A percentile compares a stretch with the other conserved stretches of the same genome.
These are phyloP conservation scores for Notarius quadriscutis DNA, from an alignment of 2,113 vertebrate genomes.

Conservation along the genomic window DNA sequence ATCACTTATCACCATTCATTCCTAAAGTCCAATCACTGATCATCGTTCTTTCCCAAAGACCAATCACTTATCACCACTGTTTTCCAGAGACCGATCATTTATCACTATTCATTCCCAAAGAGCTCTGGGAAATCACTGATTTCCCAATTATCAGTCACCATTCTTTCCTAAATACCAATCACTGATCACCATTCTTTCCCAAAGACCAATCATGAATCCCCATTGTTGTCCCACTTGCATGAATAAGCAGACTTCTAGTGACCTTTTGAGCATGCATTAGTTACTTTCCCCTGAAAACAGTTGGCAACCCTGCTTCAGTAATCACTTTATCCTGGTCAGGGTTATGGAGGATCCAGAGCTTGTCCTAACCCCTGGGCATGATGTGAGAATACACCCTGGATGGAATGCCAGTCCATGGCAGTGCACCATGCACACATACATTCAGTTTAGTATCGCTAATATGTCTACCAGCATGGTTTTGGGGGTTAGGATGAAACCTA, in stretches of 20 bases:
- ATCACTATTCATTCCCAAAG: not conserved
- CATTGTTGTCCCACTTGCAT: not conserved
- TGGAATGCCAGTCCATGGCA: not conserved
- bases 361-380: not conserved
- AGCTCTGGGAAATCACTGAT: not conserved
- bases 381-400: not conserved
- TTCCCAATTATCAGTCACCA: not conserved
- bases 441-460: not conserved
- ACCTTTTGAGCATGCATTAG: not conserved
- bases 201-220: not conserved
- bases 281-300: not conserved
- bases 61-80: not conserved
- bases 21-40: not conserved
- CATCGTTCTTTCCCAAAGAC: not conserved
- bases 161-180: not conserved
- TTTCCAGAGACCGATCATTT: not conserved
- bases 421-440: not conserved
- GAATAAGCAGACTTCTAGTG: slow-evolving; percentile 7
- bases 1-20: not conserved
- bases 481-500: not conserved
- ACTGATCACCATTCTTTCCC: not conserved
- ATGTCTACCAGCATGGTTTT: not conserved
- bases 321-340: not conserved
- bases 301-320: not conserved
- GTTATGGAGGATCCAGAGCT: not conserved